phyloP scores from a whole-genome alignment of 1,140 invertebrate species.

The Drosophila ironensis region DNA sequence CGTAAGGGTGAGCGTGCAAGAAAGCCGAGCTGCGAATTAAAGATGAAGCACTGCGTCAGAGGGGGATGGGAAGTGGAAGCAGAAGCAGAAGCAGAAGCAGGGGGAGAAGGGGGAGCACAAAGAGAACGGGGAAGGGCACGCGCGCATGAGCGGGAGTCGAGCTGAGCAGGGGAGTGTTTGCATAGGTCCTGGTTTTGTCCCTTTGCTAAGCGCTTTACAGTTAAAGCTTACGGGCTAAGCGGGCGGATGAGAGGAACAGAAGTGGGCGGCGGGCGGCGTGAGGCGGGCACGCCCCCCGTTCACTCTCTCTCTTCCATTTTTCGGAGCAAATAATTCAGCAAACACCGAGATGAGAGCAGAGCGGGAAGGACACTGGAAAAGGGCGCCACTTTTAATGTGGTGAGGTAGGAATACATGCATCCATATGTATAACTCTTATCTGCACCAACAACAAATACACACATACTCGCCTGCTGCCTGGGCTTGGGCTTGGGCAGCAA shows the following conservation, averaged over 20 bases:
- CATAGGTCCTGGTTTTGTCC: constrained; percentile 67
- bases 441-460: too few relatives aligned
- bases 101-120: constrained; percentile 4
- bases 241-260: background rate
- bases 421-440: constrained; percentile 20
- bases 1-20: constrained; percentile 43
- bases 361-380: constrained; percentile 57
- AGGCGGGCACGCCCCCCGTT: background rate
- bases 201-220: constrained; percentile 66
- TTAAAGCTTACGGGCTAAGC: constrained; percentile 54
- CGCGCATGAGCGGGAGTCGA: constrained; percentile 47
- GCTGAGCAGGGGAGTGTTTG: constrained; percentile 49
- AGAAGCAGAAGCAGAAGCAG: constrained; percentile 8
- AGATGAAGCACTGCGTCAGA: constrained; percentile 32
- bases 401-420: constrained; percentile 63
- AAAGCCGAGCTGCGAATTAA: constrained; percentile 53
- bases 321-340: constrained; percentile 47
- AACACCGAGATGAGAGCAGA: constrained; percentile 21
- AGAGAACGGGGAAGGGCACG: constrained; percentile 1
- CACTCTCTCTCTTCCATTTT: constrained; percentile 24
- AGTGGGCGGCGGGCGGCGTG: background rate
- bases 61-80: background rate
- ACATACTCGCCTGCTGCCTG: too few relatives aligned
- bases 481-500: constrained; percentile 18
- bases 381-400: constrained; percentile 76